Base-by-base conservation (phyloP, 2,888 invertebrate species). In the Eulithis testata region DNA sequence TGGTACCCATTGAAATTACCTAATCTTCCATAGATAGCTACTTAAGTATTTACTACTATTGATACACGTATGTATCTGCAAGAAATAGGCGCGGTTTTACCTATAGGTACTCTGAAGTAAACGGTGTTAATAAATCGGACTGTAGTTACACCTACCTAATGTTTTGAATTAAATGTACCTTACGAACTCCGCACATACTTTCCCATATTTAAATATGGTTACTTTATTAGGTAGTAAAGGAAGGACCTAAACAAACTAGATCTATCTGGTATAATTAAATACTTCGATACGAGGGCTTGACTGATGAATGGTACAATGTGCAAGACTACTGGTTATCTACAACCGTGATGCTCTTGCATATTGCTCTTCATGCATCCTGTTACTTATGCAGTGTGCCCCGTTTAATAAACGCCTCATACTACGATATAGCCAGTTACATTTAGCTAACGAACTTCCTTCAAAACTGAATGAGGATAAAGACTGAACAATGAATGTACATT, bases 401-500 rank as follows among this genome's bases (percentile, higher is more conserved):
- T 52, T 31, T 44, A 51, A 53, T 21, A 37, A 62, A 59, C 62
- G 44, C 56, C 57, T 43, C 27, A 58, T 55, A 62, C 57, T 66
- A 66, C 72, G 55, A 73, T 75, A 81, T 76, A 82, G 76, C 76
- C 70, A 72, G 72, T 79, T 79, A 58, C 37, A 31, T 5, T 6
- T 70, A 83, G 73, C 75, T 79, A 82, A 85, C 77, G 75, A 80
- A 82, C 73, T 72, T 72, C 77, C 72, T 76, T 73, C 73, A 76
- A 72, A 75, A 77, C 78, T 69, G 79, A 74, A 78, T 76, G 73
- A 76, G 75, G 72, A 80, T 82, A 78, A 84, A 83, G 79, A 85
- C 80, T 79, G 81, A 54, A 47, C 77, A 45, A 51, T 45, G 78
- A 85, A 87, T 85, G 86, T 87, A 82, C 82, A 85, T 80, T 85